Conservation (phyloP, 2,888 invertebrate genomes). For the Drosophila kuntzei region DNA sequence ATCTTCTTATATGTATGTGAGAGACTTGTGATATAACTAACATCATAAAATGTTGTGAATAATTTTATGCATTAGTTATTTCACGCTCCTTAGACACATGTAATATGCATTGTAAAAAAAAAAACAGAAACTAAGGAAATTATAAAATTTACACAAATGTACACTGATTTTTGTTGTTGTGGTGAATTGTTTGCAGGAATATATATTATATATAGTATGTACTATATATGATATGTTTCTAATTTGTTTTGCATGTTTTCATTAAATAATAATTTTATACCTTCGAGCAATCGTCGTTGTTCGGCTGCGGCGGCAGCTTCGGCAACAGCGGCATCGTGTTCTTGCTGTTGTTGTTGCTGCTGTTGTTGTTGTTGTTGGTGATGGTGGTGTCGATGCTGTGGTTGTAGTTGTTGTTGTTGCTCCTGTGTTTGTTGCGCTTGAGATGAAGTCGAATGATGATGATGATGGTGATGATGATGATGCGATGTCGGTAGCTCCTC, state of each 20-base stretch:
- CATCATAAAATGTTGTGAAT: not conserved
- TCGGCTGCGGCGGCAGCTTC: conserved; percentile 82
- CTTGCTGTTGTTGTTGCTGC: conserved; percentile 68
- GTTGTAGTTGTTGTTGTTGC: conserved; percentile 59
- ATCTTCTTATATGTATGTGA: conserved; percentile 6
- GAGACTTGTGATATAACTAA: conserved; percentile 26
- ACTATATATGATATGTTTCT: conserved; percentile 45
- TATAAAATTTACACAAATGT: conserved; percentile 58
- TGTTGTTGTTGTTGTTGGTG: conserved; percentile 65
- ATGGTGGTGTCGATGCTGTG: conserved; percentile 60
- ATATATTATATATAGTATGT: conserved; percentile 27
- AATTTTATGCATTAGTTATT: conserved; percentile 7
- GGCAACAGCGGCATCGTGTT: conserved; percentile 74
- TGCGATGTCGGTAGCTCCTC: conserved; percentile 70
- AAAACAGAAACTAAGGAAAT: conserved; percentile 47
- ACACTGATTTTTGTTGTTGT: conserved; percentile 49
- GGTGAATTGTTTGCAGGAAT: conserved; percentile 41
- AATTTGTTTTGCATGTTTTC: conserved; percentile 57
- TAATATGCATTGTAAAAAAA: conserved; percentile 21
- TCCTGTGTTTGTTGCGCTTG: conserved; percentile 63
- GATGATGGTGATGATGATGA: conserved; percentile 60
- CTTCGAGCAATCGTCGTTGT: conserved; percentile 86
- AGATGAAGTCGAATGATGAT: conserved; percentile 64
- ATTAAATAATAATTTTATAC: conserved; percentile 83
- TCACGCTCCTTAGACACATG: conserved; percentile 7